Base-by-base conservation (phyloP, 2,888 invertebrate genomes). In the Sesia bembeciformis region DNA sequence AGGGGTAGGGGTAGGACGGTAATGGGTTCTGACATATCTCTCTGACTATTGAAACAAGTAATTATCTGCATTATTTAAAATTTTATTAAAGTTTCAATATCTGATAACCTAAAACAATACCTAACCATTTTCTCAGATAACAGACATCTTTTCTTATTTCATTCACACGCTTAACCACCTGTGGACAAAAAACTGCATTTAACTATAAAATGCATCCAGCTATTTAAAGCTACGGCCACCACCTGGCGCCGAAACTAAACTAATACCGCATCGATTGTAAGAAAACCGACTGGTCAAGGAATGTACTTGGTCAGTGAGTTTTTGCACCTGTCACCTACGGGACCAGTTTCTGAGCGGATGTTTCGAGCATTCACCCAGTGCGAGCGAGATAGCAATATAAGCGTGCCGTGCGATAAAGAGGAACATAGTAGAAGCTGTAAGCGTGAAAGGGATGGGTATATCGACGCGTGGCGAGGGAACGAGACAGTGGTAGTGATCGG, bases 251-350 rank as follows among this genome's bases (percentile, higher is more conserved):
- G 5, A 50, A 50, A 50, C 8, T 38, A 50, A 50, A 38, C 50
- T 50, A 39, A 50, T 53, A 51, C 40, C 43, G 65, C 42, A 7
- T 6, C 7, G 42, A 5, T 7, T 42, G 5, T 51, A 56, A 54
- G 49, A 54, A 58, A 57, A 54, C 57, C 58, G 60, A 63, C 74
- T 75, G 76, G 74, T 68, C 75, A 75, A 74, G 76, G 78, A 81
- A 81, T 82, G 73, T 72, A 71, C 69, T 66, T 64, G 69, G 63
- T 58, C 62, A 65, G 63, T 60, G 65, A 61, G 67, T 77, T 77
- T 81, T 84, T 81, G 79, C 84, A 84, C 84, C 84, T 84, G 84
- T 82, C 84, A 76, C 72, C 65, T 67, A 62, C 60, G 38, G 63
- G 71, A 83, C 81, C 78, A 63, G 84, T 83, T 80, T 56, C 72